phyloP scores from a whole-genome alignment of 2,888 invertebrate genomes.

The Lithosia quadra region DNA sequence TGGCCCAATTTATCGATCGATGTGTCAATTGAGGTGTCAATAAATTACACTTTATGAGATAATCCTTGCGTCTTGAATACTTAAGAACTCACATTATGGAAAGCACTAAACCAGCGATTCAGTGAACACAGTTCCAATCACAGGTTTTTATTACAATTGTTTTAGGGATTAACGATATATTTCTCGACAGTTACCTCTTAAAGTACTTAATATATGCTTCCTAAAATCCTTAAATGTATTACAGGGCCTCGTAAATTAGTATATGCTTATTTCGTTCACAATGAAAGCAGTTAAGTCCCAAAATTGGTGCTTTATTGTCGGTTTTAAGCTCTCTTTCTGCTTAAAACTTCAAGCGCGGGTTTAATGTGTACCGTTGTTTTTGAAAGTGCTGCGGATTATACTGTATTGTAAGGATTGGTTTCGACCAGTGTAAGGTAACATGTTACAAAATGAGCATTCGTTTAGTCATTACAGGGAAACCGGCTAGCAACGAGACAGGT shows the following conservation, averaged over 20 bases:
- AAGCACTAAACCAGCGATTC: slow-evolving; percentile 25
- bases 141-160: slow-evolving; percentile 43
- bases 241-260: slow-evolving; percentile 25
- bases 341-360: not conserved
- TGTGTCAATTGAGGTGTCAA: not conserved
- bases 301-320: slow-evolving; percentile 26
- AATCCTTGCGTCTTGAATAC: slow-evolving; percentile 4
- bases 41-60: not conserved
- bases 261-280: slow-evolving; percentile 29
- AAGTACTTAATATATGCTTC: slow-evolving; percentile 34
- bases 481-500: too few relatives aligned
- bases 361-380: not conserved
- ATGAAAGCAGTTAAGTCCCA: slow-evolving; percentile 18
- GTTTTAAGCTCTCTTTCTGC: not conserved
- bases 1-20: not conserved
- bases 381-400: not conserved
- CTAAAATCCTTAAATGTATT: slow-evolving; percentile 29
- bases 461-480: too few relatives aligned
- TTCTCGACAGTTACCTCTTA: slow-evolving; percentile 33
- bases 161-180: slow-evolving; percentile 41
- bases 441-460: too few relatives aligned
- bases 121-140: slow-evolving; percentile 23
- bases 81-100: not conserved
- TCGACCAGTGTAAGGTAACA: too few relatives aligned
- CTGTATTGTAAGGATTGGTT: not conserved